Evolutionary conservation across 2,113 vertebrate genomes (phyloP), one percentile per base, ranked within the genome.

Genomic region (Syngnathus scovelli): DNA sequence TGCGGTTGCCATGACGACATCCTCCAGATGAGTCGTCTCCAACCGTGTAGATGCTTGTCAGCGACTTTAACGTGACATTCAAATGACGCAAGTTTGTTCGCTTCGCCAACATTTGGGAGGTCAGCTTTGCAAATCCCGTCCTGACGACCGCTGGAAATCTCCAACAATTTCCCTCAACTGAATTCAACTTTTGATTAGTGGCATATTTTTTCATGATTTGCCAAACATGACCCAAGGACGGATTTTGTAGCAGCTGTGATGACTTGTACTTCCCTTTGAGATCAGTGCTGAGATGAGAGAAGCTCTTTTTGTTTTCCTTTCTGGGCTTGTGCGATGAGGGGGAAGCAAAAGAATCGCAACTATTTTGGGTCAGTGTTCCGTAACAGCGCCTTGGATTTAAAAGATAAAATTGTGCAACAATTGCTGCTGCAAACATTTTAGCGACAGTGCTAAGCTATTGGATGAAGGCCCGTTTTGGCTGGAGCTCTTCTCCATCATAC

Each of bases 381-480:
- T 58, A 27, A 56, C 21, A 5, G n/a, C 4, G 27, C n/a, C 37
- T 15, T 3, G 10, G 39, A 58, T 46, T 43, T 15, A 60, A 23
- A 54, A 54, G 33, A 39, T 11, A 16, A 33, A 62, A 27, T 62
- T 62, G 39, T 9, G 61, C 39, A 43, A 62, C 39, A 7, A 55
- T 74, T 38, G 49, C 63, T 71, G 73, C 68, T 64, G 58, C 78
- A 80, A 85, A 87, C 64, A 64, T 21, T 56, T 6, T 72, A 19
- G 46, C 46, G 16, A 49, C 46, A 49, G 16, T 7, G 46, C 46
- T 18, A 19, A 49, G 16, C 46, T 49, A 19, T 13, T 12, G 44
- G 13, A 46, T 49, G 46, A 18, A 18, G 46, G 7, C 16, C 16
- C 6, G 18, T 33, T 48, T 48, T 48, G 46, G 16, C 16, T 48